Evolutionary conservation across 2,888 invertebrate species (phyloP).

Genomic region (Sminthurinus aureus): DNA sequence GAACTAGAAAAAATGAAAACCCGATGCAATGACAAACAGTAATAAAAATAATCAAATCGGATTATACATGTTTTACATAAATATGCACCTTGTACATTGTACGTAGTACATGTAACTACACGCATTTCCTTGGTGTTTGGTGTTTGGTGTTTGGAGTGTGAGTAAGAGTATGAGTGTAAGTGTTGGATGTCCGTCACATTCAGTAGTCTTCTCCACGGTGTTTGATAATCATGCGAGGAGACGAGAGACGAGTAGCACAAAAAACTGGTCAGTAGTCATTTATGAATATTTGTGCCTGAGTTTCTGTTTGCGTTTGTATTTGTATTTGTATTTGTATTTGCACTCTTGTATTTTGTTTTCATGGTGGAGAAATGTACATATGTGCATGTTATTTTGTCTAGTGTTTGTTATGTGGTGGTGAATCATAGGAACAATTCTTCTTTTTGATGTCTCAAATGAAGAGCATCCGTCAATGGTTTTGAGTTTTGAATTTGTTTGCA

Average conservation of each 20-base stretch:
- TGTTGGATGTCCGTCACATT: too few relatives aligned
- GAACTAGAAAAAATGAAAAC: background rate
- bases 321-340: constrained; percentile 3
- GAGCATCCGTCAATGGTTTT: constrained; percentile 24
- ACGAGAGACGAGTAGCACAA: background rate
- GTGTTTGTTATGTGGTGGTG: too few relatives aligned
- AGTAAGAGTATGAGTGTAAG: too few relatives aligned
- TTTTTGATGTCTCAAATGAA: constrained; percentile 1
- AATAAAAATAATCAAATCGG: background rate
- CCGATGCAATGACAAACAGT: background rate
- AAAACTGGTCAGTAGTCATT: background rate
- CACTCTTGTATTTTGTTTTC: constrained; percentile 10
- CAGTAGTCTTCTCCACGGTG: background rate
- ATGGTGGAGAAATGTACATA: too few relatives aligned
- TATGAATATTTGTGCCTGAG: background rate
- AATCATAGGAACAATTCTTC: background rate
- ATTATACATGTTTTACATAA: background rate
- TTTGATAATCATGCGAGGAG: background rate
- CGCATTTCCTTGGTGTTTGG: background rate
- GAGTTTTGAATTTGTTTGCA: constrained; percentile 28
- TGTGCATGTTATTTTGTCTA: too few relatives aligned
- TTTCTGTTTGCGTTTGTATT: background rate
- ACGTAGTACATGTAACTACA: background rate
- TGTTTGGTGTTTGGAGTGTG: too few relatives aligned
- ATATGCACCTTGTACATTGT: background rate